Percentiles rank a stretch among this genome's conserved stretches.
Conservation (phyloP, 23 tunicate species). For the Styela plicata region DNA sequence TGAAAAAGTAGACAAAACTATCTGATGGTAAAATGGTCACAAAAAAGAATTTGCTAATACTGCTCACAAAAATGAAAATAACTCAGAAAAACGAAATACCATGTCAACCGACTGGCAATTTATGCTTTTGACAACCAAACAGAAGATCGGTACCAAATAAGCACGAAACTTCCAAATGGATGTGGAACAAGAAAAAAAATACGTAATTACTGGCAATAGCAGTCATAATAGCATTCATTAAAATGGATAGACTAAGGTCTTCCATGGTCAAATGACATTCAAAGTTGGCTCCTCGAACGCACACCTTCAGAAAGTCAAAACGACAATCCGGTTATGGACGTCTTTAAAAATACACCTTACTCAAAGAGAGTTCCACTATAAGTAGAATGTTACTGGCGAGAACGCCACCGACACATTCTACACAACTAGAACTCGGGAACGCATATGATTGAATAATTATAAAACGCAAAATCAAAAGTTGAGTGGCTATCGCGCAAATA, state of each 20-base stretch:
- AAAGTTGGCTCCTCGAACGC: background rate
- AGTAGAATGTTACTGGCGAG: background rate
- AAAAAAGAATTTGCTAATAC: slow-evolving; percentile 24
- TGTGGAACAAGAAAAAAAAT: background rate
- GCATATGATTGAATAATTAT: background rate
- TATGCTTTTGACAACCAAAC: background rate
- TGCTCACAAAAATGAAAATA: slow-evolving; percentile 3
- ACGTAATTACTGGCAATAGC: background rate
- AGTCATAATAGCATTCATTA: background rate
- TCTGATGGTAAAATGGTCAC: slow-evolving; percentile 28
- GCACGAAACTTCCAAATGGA: background rate
- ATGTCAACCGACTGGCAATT: background rate
- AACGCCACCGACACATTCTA: no score
- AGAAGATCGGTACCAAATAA: background rate
- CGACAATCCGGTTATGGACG: background rate
- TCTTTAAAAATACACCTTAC: background rate
- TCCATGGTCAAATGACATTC: background rate
- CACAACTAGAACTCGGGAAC: background rate
- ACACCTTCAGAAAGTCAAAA: background rate
- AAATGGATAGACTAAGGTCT: background rate
- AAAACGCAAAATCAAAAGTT: no score
- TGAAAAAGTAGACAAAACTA: slow-evolving; percentile 30
- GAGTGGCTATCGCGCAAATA: background rate
- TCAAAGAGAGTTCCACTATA: background rate
- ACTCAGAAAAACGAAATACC: background rate